A percentile compares a stretch with the other conserved stretches of the same genome.
Conservation (phyloP, 2,888 invertebrate species). For the Peribatodes rhomboidaria region DNA sequence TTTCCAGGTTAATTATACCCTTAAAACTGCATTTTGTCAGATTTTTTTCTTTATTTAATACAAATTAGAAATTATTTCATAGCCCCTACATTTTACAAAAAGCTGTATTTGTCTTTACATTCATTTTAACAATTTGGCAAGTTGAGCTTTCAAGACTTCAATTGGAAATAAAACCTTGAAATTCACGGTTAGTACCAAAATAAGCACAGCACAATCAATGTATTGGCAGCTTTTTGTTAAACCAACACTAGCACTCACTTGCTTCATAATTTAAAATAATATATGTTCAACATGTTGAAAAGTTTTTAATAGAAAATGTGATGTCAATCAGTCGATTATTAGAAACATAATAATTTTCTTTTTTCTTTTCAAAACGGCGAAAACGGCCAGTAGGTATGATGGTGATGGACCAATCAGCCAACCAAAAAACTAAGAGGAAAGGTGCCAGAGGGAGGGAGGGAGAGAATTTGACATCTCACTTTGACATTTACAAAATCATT, state of each 20-base stretch:
- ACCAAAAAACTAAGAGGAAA: too few species aligned
- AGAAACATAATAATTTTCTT: too few species aligned
- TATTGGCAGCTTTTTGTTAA: constrained; percentile 8
- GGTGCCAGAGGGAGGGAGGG: too few species aligned
- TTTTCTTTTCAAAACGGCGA: too few species aligned
- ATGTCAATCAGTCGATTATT: too few species aligned
- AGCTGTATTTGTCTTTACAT: neutral
- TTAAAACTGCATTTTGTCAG: constrained; percentile 27
- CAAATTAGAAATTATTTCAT: neutral
- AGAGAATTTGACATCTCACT: too few species aligned
- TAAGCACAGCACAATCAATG: constrained; percentile 17
- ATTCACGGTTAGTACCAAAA: constrained; percentile 24
- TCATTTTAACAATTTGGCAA: neutral
- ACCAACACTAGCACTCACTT: constrained; percentile 10
- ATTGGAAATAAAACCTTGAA: constrained; percentile 8
- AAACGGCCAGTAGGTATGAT: too few species aligned
- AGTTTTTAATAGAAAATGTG: too few species aligned
- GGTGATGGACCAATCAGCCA: too few species aligned
- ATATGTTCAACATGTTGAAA: neutral
- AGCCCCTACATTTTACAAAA: constrained; percentile 8
- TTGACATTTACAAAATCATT: too few species aligned
- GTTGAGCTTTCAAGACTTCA: neutral
- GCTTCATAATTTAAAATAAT: constrained; percentile 1
- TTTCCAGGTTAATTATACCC: constrained; percentile 3
- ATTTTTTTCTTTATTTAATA: constrained; percentile 16